These are phyloP conservation scores for Matsumyia berberina DNA, from an alignment of 2,888 invertebrate genomes.

Conservation along the genomic window DNA sequence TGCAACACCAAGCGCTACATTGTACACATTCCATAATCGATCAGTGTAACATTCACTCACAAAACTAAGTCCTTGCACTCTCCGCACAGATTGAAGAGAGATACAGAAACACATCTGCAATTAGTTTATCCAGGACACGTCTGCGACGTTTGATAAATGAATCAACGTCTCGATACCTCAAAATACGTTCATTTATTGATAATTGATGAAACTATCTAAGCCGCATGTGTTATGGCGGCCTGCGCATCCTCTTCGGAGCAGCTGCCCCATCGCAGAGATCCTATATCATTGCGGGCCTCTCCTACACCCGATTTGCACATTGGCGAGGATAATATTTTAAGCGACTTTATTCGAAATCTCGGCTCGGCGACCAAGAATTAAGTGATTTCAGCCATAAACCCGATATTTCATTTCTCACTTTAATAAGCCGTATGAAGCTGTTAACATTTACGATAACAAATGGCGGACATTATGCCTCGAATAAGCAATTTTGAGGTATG, in stretches of 20 bases:
- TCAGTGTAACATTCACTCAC: conserved; percentile 20
- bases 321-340: conserved; percentile 60
- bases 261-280: not conserved
- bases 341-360: conserved; percentile 64
- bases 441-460: conserved; percentile 76
- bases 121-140: conserved; percentile 54
- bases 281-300: conserved; percentile 22
- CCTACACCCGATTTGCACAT: conserved; percentile 37
- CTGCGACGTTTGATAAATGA: conserved; percentile 67
- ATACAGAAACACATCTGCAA: conserved; percentile 57
- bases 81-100: conserved; percentile 14
- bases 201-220: conserved; percentile 55
- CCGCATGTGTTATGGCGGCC: not conserved
- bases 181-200: conserved; percentile 54
- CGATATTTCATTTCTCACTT: conserved; percentile 76
- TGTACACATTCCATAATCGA: conserved; percentile 43
- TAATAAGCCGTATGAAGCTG: conserved; percentile 74
- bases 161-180: conserved; percentile 41
- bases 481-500: conserved; percentile 75
- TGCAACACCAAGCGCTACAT: conserved; percentile 30
- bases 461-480: conserved; percentile 68
- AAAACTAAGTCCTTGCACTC: not conserved
- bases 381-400: conserved; percentile 76
- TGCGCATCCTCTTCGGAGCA: not conserved
- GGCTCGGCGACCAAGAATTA: conserved; percentile 62